A percentile compares a stretch with the other conserved stretches of the same genome.
These are phyloP conservation scores for Melanotaenia trifasciata DNA, from an alignment of 2,797 vertebrate species.

Conservation along the genomic window DNA sequence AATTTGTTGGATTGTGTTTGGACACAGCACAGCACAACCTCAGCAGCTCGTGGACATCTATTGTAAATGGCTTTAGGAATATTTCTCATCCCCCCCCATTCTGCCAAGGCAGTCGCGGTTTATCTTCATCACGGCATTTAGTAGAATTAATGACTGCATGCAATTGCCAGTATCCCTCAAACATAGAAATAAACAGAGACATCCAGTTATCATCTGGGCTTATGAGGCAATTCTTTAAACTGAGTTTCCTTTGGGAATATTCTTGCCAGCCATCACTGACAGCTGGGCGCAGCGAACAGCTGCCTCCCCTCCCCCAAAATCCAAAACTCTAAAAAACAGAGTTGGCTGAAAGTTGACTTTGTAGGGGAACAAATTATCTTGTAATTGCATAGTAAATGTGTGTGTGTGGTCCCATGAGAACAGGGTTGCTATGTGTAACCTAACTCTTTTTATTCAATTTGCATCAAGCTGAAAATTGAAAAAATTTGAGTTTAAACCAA, in stretches of 20 bases:
- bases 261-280: conserved; percentile 63
- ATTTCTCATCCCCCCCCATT: not conserved
- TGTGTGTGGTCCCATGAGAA: conserved; percentile 35
- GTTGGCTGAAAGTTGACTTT: conserved; percentile 33
- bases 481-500: not conserved
- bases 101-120: conserved; percentile 22
- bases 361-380: conserved; percentile 34
- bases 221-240: conserved; percentile 65
- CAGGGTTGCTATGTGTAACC: not conserved
- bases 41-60: conserved; percentile 8
- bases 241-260: conserved; percentile 56
- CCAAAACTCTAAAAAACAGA: conserved; percentile 57
- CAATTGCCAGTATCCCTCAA: conserved; percentile 19
- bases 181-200: conserved; percentile 51
- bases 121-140: conserved; percentile 41
- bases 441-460: conserved; percentile 12
- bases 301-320: conserved; percentile 64
- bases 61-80: not conserved
- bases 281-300: conserved; percentile 75
- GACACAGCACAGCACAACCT: conserved; percentile 5
- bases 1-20: conserved; percentile 26
- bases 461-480: not conserved
- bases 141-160: conserved; percentile 34
- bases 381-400: conserved; percentile 22
- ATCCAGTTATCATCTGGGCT: conserved; percentile 56